Percentiles rank a stretch among this genome's conserved stretches.
phyloP scores from a whole-genome alignment of 2,113 vertebrate species.

The Psephotus haematonotus region DNA sequence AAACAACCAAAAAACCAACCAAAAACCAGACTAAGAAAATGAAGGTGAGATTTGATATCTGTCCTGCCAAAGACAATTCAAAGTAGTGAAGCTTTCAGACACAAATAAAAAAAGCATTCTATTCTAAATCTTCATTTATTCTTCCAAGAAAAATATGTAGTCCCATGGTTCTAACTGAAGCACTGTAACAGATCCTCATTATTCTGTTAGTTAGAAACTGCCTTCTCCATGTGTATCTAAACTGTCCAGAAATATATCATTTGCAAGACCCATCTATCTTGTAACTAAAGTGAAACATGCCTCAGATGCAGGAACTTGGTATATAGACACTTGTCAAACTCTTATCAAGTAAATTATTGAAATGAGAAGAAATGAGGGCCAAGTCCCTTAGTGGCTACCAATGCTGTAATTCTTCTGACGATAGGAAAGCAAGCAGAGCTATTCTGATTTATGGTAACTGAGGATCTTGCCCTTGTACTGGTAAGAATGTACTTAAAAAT shows the following conservation, averaged over 20 bases:
- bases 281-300: background rate
- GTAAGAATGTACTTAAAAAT: conserved; percentile 7
- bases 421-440: conserved; percentile 15
- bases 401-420: background rate
- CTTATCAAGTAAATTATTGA: conserved; percentile 29
- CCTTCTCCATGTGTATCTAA: background rate
- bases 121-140: background rate
- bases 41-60: background rate
- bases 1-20: no score
- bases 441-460: conserved; percentile 21
- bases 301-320: background rate
- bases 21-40: background rate
- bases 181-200: background rate
- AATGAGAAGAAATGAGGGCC: background rate
- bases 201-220: background rate
- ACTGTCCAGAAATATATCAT: background rate
- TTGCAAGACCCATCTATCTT: background rate
- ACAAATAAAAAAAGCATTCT: background rate
- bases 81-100: background rate
- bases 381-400: background rate
- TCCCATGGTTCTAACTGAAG: background rate
- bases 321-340: background rate
- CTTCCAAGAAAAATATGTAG: background rate
- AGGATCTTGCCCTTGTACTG: background rate
- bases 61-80: background rate